Base-by-base conservation (phyloP, 2,797 vertebrate species). In the Chaetophractus vellerosus region DNA sequence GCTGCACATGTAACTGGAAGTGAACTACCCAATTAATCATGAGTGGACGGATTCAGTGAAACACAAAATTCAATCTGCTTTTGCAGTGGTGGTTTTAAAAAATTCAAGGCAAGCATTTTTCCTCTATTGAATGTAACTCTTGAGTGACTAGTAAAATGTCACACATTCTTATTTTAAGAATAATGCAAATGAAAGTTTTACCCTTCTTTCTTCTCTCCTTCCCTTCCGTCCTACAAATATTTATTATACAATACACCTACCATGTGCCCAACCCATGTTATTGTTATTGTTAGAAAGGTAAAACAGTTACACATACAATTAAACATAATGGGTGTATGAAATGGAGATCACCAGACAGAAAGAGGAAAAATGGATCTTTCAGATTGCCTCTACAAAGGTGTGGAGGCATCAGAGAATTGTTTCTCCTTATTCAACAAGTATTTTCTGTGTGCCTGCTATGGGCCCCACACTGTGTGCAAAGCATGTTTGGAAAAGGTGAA, bases 11-110 rank as follows among this genome's bases (percentile, higher is more conserved):
- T 94, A 96, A 96, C 93, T 94, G 74, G 52, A 96, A 66, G 69
- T 86, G 6, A 96, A 93, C 93, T 83, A 92, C 88, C 94, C 79
- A 71, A 80, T 97, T 97, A 95, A 95, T 98, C 90, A 38, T 87
- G 91, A 96, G 89, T 96, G 92, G 83, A 93, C 96, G 19, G 81
- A 87, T 97, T 97, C 91, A 92, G 50, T 84, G 90, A 94, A 89
- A 97, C 87, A 96, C 57, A 86, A 90, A 91, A 88, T 92, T 85
- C 75, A 92, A 81, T 94, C 92, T 90, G 84, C 80, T 88, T 92
- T 91, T 91, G 85, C 63, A 95, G 78, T 23, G 12, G 75, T 85
- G 38, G 63, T 91, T 96, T 94, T 75, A 81, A 86, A 96, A 96
- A 91, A 87, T 89, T 82, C 61, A 68, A 96, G 79, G 68, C 78